Evolutionary conservation across 2,888 invertebrate species (phyloP), one percentile per base, ranked within the genome.

Genomic region (Linnaemya vulpina): DNA sequence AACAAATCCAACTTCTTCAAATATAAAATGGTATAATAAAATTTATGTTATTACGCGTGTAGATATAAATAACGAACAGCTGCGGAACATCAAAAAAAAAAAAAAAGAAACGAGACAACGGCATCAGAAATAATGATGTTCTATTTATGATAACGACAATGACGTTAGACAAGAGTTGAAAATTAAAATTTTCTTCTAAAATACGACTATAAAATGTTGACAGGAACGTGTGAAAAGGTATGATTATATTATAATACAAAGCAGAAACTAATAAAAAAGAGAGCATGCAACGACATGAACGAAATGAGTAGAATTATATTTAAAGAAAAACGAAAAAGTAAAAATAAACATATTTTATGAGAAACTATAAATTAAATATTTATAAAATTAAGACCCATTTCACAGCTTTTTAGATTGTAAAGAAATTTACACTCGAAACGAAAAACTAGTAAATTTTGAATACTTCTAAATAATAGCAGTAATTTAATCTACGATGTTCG

Each of bases 201-300:
- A 70, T 43, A 51, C n/a, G n/a, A n/a, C n/a, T 35, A 49, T 51
- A 55, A 55, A 67, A 35, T 22, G 10, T 25, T 25, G 55, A 60
- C 60, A 80, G 65, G 67, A 67, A 74, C 73, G 80, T 80, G 73
- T 67, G 73, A 80, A 80, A 60, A 51, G 51, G 62, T 62, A 43
- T 53, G 62, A 70, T 71, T 62, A 79, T 43, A 53, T 71, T 75
- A 65, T 65, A 65, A 65, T 46, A 53, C 55, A n/a, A 20, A 43
- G 43, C 55, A 80, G 22, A 25, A 30, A 22, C 10, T 49, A 60
- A 74, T 51, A 67, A 80, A 60, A n/a, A 67, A n/a, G 20, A 20
- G 20, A 74, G 74, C 73, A 80, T 74, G 58, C 73, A 73, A 73
- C 58, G 20, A 58, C 73, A 73, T 71, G 51, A 40, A 51, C 40